Evolutionary conservation across 2,113 vertebrate genomes (phyloP).

Genomic region (Rhizomys pruinosus): DNA sequence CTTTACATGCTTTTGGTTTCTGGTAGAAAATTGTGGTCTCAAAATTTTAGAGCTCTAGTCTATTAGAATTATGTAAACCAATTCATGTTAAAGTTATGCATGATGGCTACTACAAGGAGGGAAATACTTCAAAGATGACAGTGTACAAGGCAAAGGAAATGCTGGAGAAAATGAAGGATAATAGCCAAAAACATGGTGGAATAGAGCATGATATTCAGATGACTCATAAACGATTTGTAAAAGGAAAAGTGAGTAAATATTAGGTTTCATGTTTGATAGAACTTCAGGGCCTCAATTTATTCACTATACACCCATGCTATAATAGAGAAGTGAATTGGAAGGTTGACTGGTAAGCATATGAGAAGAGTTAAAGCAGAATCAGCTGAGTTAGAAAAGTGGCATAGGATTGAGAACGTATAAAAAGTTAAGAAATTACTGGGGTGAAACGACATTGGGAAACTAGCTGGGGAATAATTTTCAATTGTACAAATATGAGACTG

Average conservation of each 20-base stretch:
- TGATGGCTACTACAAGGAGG: neutral
- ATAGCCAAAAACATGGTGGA: neutral
- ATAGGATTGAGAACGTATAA: neutral
- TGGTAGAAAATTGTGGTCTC: neutral
- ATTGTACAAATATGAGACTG: too few species aligned
- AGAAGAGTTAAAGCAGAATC: neutral
- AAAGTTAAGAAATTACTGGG: neutral
- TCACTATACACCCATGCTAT: too few species aligned
- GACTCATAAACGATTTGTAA: too few species aligned
- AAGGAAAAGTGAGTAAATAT: too few species aligned
- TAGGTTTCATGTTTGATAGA: too few species aligned
- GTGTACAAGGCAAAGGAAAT: neutral
- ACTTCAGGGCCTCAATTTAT: too few species aligned
- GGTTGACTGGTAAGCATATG: neutral
- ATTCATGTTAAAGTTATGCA: neutral
- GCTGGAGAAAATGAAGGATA: neutral
- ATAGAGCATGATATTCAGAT: too few species aligned
- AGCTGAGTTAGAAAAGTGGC: constrained; percentile 12
- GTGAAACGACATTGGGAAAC: constrained; percentile 3
- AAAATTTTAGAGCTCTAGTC: neutral
- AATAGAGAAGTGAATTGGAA: neutral
- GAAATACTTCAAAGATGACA: neutral
- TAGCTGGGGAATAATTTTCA: too few species aligned
- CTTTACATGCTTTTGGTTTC: neutral
- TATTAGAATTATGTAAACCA: neutral